Base-by-base conservation (phyloP, 1,140 invertebrate species). In the Papilio helenus region DNA sequence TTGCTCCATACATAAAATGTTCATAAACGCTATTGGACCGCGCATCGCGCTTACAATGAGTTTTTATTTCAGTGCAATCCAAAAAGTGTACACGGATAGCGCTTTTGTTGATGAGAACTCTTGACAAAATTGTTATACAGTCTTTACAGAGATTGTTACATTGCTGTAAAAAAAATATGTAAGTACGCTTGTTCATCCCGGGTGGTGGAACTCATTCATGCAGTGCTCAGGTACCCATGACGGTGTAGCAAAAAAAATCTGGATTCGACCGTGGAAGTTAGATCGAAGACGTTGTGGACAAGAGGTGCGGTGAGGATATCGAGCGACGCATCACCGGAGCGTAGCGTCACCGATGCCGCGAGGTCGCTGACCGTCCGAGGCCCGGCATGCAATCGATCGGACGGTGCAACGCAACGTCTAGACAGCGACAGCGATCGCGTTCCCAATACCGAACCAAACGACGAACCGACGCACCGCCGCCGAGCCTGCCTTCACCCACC, bases 321-420 rank as follows among this genome's bases (percentile, higher is more conserved):
- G 87, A 89, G 83, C 89, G 90, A 91, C 89, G 91, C 91, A 94
- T 92, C 92, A 92, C 86, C 92, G 89, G 84, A 93, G 91, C 92
- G 92, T 90, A 91, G 93, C 93, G 92, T 94, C 93, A 93, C 92
- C 92, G 92, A 93, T 93, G 93, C 89, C 90, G 88, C 86, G 90
- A 88, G 93, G 92, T 94, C 93, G 89, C 89, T 85, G 93, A 94
- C 92, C 93, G 91, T 93, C 92, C 92, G 91, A 94, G 88, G 91
- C 90, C 89, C 88, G 90, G 89, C 90, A 89, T 90, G 89, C 91
- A 92, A 93, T 93, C 92, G 92, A 93, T 93, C 92, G 92, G 91
- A 90, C 92, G 91, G 90, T 93, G 92, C 93, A 93, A 91, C 90
- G 82, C 91, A 92, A 90, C 90, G 93, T 94, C 93, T 94, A 94